Conservation (phyloP, 2,888 invertebrate genomes). For the Ochropleura leucogaster region DNA sequence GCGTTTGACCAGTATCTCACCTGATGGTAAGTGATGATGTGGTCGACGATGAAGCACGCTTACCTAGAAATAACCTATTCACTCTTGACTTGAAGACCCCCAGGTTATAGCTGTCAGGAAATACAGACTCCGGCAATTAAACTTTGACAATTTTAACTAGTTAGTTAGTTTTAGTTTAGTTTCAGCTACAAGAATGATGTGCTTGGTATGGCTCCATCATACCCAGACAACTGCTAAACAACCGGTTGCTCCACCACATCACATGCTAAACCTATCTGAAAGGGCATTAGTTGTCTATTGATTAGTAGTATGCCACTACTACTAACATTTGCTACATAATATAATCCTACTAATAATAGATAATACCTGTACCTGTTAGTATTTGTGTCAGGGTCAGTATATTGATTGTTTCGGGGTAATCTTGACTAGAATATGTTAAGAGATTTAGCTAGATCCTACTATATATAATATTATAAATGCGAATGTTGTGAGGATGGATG, state of each 20-base stretch:
- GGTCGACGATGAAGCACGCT: too few relatives aligned
- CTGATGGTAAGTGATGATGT: too few relatives aligned
- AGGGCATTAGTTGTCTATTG: slow-evolving; percentile 40
- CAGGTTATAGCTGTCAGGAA: too few relatives aligned
- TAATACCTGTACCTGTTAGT: slow-evolving; percentile 11
- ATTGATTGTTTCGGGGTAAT: slow-evolving; percentile 25
- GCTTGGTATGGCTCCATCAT: background rate
- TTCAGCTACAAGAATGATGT: background rate
- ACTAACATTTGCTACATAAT: background rate
- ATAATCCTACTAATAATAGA: background rate
- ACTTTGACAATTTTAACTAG: too few relatives aligned
- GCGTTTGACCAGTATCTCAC: too few relatives aligned
- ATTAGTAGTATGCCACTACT: slow-evolving; percentile 7
- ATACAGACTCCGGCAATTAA: too few relatives aligned
- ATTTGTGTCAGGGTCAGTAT: slow-evolving; percentile 44
- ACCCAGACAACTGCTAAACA: background rate
- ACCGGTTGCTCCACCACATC: slow-evolving; percentile 12
- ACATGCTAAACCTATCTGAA: slow-evolving; percentile 21
- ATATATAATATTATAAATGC: too few relatives aligned
- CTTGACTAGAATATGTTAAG: background rate
- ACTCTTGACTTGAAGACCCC: too few relatives aligned
- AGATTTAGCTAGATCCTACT: too few relatives aligned
- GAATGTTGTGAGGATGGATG: too few relatives aligned
- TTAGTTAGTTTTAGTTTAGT: too few relatives aligned
- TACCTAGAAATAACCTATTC: too few relatives aligned